Evolutionary conservation across 2,113 vertebrate species (phyloP), one percentile per base, ranked within the genome.

Genomic region (Ictalurus punctatus): DNA sequence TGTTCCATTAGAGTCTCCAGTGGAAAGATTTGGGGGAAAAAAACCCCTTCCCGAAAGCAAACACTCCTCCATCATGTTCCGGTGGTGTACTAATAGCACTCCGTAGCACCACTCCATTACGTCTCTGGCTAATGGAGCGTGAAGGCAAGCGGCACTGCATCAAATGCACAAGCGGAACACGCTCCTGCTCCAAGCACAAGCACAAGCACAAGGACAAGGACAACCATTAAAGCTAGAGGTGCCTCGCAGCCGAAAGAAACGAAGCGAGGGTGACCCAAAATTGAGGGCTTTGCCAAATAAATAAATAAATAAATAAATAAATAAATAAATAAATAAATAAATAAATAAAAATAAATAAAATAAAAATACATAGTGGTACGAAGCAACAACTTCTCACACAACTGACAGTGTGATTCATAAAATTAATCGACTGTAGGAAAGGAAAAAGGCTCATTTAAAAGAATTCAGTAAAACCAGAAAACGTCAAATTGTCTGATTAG

Each of bases 61-160:
- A 76, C 81, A 63, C 7, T 61, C 58, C 37, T 76, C 58, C 48
- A 63, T 76, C 87, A 76, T 84, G 59, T 79, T 59, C 40, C 73
- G 6, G 73, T 59, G 83, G 81, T 83, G 71, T 10, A 30, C 81
- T 76, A 83, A 79, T 52, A 56, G 48, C 30, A 65, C 59, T 67
- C 44, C 5, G 87, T 84, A 61, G 89, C 85, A 81, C 90, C 86
- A n/a, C 90, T 89, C 92, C 91, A 92, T 84, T 90, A 90, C 92
- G 90, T 90, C 89, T 89, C 89, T 93, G 91, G 91, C 89, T 94
- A 95, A 95, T 94, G 94, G 94, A 89, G 93, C 88, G 85, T 93
- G 93, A 94, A 95, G 90, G 91, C 89, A 90, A 94, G 92, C 92
- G 92, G 89, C 54, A 91, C 92, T 90, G 90, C 89, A 91, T 94